phyloP scores from a whole-genome alignment of 2,888 invertebrate species.

The Drosophila gaucha region DNA sequence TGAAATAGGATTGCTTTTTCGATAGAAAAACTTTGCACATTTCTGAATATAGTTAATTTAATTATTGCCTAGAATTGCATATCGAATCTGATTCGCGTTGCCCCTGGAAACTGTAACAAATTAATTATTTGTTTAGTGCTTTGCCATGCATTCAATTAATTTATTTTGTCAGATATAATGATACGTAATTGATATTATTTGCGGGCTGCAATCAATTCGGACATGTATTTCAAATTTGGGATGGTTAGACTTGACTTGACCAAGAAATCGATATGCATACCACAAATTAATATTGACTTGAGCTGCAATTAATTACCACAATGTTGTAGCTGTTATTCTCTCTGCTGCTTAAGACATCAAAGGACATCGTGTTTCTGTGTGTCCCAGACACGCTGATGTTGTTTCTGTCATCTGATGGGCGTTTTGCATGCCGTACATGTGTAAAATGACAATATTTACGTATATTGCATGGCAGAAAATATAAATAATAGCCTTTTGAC shows the following conservation, averaged over 20 bases:
- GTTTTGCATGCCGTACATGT: constrained; percentile 35
- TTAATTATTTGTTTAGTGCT: constrained; percentile 30
- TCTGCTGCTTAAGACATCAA: constrained; percentile 8
- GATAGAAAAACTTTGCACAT: neutral
- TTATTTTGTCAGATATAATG: constrained; percentile 34
- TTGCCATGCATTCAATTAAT: constrained; percentile 35
- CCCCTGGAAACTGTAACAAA: constrained; percentile 49
- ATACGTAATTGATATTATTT: constrained; percentile 14
- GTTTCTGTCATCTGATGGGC: constrained; percentile 14
- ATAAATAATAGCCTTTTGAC: constrained; percentile 26
- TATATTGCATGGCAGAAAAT: constrained; percentile 20
- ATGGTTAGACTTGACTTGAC: constrained; percentile 6
- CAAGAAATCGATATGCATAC: constrained; percentile 25
- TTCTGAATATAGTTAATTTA: constrained; percentile 18
- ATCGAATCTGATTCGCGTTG: constrained; percentile 39
- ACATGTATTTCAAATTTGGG: constrained; percentile 5
- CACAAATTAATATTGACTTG: constrained; percentile 36
- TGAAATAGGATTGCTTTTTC: neutral
- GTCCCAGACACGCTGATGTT: constrained; percentile 2
- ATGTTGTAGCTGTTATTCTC: constrained; percentile 14
- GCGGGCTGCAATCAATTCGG: constrained; percentile 18
- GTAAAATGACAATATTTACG: constrained; percentile 43
- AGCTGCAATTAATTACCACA: constrained; percentile 64
- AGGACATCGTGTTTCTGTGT: neutral
- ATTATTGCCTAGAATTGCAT: constrained; percentile 33